Conservation (phyloP, 2,888 invertebrate species). For the Tipula unca region DNA sequence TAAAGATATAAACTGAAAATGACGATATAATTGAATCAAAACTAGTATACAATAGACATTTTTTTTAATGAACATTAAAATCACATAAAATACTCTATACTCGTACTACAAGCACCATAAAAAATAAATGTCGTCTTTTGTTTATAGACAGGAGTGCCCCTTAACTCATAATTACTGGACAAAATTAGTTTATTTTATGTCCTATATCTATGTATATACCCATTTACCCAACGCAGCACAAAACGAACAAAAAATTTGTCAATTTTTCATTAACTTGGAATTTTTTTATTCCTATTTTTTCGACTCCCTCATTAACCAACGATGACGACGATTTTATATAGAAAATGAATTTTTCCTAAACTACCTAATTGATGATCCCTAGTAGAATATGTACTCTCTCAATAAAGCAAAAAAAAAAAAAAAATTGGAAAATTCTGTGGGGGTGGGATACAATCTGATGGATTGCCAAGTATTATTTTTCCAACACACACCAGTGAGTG, state of each 20-base stretch:
- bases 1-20: background rate
- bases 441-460: background rate
- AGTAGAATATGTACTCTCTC: background rate
- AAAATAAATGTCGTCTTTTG: background rate
- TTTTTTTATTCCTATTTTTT: background rate
- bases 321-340: background rate
- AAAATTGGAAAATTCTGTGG: background rate
- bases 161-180: background rate
- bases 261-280: slow-evolving; percentile 8
- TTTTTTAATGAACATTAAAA: background rate
- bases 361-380: background rate
- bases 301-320: background rate
- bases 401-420: background rate
- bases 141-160: background rate
- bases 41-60: background rate
- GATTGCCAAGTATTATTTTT: background rate
- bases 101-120: background rate
- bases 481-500: background rate
- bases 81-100: background rate
- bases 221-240: background rate
- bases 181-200: slow-evolving; percentile 8
- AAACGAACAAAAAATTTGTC: background rate
- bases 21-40: background rate
- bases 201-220: background rate
- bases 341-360: slow-evolving; percentile 8